These are phyloP conservation scores for Invenusta paracnida DNA, from an alignment of 2,888 invertebrate species.

Conservation along the genomic window DNA sequence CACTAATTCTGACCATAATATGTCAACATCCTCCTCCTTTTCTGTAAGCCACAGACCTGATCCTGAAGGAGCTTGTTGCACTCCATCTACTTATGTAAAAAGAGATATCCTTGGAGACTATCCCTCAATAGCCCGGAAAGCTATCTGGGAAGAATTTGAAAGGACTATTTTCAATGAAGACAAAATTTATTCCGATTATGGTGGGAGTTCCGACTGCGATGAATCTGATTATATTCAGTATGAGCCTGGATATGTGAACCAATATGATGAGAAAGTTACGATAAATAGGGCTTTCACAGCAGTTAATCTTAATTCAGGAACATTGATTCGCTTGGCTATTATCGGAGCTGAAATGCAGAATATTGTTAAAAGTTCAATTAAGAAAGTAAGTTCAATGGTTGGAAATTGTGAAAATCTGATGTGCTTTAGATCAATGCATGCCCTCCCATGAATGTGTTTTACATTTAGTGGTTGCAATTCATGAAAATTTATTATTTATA, in stretches of 20 bases:
- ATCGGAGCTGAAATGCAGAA: slow-evolving; percentile 32
- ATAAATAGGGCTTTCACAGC: slow-evolving; percentile 10
- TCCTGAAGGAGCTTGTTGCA: slow-evolving; percentile 33
- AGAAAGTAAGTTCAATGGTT: not conserved
- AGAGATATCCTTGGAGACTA: not conserved
- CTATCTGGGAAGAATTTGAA: not conserved
- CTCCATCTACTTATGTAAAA: not conserved
- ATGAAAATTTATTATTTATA: too few species aligned
- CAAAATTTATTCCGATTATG: slow-evolving; percentile 17
- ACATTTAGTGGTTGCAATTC: too few species aligned
- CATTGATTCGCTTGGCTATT: slow-evolving; percentile 21
- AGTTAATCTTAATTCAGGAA: slow-evolving; percentile 24
- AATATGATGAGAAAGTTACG: not conserved
- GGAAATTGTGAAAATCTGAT: too few species aligned
- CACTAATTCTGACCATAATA: not conserved
- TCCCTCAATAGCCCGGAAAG: not conserved
- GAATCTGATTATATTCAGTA: not conserved
- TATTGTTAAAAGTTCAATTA: slow-evolving; percentile 23
- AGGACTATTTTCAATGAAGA: slow-evolving; percentile 3
- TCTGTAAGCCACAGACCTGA: not conserved
- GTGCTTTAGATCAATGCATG: too few species aligned
- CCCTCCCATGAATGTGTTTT: too few species aligned
- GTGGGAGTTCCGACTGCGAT: not conserved
- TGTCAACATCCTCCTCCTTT: not conserved
- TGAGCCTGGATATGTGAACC: not conserved